Evolutionary conservation across 92 coral and sea anemone species (phyloP).

Genomic region (Muricea muricata): DNA sequence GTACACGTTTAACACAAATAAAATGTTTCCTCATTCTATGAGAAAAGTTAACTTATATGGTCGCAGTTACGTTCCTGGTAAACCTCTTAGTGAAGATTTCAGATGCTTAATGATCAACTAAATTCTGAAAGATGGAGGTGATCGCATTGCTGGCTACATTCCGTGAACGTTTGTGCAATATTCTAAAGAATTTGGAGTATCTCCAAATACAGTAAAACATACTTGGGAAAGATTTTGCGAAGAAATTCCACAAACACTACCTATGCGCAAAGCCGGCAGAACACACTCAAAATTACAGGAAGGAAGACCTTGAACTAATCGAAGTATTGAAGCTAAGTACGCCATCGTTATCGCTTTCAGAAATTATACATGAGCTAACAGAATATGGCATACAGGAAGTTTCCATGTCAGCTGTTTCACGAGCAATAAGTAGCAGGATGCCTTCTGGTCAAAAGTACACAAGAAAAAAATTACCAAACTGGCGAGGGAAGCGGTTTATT

Average conservation of each 20-base stretch:
- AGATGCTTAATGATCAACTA: too few species aligned
- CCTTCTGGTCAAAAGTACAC: slow-evolving; percentile 47
- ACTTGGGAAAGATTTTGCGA: slow-evolving; percentile 57
- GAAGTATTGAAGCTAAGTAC: slow-evolving; percentile 55
- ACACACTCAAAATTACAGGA: slow-evolving; percentile 29
- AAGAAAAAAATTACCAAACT: slow-evolving; percentile 45
- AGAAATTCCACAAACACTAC: slow-evolving; percentile 5
- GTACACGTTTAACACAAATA: too few species aligned
- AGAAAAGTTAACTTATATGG: too few species aligned
- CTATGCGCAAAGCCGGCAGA: slow-evolving; percentile 53
- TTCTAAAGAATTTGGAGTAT: too few species aligned
- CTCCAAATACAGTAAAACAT: too few species aligned
- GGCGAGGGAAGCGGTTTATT: slow-evolving; percentile 57
- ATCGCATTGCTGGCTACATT: too few species aligned
- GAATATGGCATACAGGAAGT: slow-evolving; percentile 43
- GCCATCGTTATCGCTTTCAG: slow-evolving; percentile 39
- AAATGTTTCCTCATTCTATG: too few species aligned
- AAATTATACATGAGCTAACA: slow-evolving; percentile 43
- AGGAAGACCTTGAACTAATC: slow-evolving; percentile 60
- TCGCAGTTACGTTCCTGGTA: too few species aligned
- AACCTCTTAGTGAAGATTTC: too few species aligned
- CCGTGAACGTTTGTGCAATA: too few species aligned
- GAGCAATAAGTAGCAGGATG: slow-evolving; percentile 42
- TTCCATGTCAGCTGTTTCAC: slow-evolving; percentile 48
- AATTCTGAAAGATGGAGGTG: too few species aligned